phyloP scores from a whole-genome alignment of 2,888 invertebrate genomes.

The Netelia fuscicornis region DNA sequence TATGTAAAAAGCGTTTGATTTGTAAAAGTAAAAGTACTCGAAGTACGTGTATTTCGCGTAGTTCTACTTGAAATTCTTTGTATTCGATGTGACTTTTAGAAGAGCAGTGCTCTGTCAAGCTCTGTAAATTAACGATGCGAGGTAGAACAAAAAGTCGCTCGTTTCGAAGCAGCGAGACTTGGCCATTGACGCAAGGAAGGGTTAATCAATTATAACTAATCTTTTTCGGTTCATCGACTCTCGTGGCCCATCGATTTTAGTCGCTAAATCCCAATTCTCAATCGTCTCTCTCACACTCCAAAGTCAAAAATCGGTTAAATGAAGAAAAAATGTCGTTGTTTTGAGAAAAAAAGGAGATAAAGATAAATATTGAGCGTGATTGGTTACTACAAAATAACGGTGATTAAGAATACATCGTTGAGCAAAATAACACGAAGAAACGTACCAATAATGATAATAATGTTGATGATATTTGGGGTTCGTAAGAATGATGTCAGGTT shows the following conservation, averaged over 20 bases:
- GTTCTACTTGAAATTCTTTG: too few species aligned
- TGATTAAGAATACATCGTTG: neutral
- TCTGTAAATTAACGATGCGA: too few species aligned
- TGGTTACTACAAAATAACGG: too few species aligned
- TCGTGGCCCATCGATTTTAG: conserved; percentile 1
- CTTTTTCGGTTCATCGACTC: neutral
- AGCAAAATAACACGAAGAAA: conserved; percentile 42
- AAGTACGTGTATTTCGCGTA: too few species aligned
- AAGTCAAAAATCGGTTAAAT: neutral
- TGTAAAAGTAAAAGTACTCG: too few species aligned
- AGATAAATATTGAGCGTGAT: neutral
- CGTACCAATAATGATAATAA: conserved; percentile 45
- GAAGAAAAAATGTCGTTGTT: neutral
- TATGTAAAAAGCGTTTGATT: too few species aligned
- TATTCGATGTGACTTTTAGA: too few species aligned
- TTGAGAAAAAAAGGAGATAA: conserved; percentile 14
- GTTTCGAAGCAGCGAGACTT: too few species aligned
- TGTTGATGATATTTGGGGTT: neutral
- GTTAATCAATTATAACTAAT: neutral
- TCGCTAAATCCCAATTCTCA: neutral
- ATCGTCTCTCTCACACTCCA: neutral
- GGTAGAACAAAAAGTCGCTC: too few species aligned
- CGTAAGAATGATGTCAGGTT: conserved; percentile 1
- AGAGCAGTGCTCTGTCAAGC: too few species aligned
- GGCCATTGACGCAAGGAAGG: too few species aligned